phyloP scores from a whole-genome alignment of 2,113 vertebrate species.

The Marmota flaviventris region DNA sequence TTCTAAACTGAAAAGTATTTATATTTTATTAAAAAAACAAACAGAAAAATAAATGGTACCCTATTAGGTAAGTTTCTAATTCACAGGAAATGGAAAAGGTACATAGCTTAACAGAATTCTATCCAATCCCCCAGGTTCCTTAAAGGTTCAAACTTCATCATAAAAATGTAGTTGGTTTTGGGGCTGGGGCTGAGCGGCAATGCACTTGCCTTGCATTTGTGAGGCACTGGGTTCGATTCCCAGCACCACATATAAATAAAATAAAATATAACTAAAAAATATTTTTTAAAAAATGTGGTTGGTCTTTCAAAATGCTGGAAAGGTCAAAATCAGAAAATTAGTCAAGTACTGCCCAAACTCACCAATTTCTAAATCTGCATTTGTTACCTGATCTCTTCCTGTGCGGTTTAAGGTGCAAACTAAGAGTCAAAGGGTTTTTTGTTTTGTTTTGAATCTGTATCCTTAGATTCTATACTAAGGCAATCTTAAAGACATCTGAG shows the following conservation, averaged over 20 bases:
- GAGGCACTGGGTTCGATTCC: too few species aligned
- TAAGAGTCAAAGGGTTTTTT: constrained; percentile 2
- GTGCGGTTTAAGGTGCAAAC: constrained; percentile 40
- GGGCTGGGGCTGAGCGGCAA: too few species aligned
- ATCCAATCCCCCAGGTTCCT: constrained; percentile 43
- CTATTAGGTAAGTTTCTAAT: constrained; percentile 69
- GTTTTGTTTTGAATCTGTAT: background rate
- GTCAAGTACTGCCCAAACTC: background rate
- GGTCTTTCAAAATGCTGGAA: constrained; percentile 61
- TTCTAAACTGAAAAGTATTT: constrained; percentile 47
- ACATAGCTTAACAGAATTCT: constrained; percentile 37
- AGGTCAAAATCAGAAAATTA: constrained; percentile 63
- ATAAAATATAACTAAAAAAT: too few species aligned
- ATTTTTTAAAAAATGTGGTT: background rate
- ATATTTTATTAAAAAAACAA: constrained; percentile 31
- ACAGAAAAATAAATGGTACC: constrained; percentile 47
- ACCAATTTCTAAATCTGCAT: constrained; percentile 39
- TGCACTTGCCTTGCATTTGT: too few species aligned
- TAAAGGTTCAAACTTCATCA: constrained; percentile 53
- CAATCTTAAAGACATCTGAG: background rate
- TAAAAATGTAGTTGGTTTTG: constrained; percentile 61
- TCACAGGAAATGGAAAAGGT: constrained; percentile 51
- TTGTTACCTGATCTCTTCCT: background rate
- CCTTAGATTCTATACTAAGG: constrained; percentile 52
- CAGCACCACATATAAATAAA: too few species aligned